These are phyloP conservation scores for Cantharis flavilabris DNA, from an alignment of 2,888 invertebrate genomes.

Conservation along the genomic window DNA sequence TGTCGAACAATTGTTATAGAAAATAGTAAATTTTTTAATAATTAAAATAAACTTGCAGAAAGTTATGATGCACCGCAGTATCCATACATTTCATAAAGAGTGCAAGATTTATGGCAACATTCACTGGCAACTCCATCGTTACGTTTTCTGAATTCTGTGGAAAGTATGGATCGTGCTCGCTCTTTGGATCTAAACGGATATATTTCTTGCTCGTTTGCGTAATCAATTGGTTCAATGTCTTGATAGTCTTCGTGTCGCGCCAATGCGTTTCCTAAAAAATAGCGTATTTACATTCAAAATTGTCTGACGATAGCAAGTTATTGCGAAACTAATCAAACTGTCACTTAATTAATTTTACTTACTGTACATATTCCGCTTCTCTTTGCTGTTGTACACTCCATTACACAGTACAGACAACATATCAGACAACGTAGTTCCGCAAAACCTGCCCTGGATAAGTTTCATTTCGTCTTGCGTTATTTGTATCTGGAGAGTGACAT, in stretches of 20 bases:
- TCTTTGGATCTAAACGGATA: constrained; percentile 17
- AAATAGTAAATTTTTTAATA: not conserved
- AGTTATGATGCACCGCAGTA: constrained; percentile 11
- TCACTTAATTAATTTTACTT: constrained; percentile 6
- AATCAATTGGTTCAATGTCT: constrained; percentile 5
- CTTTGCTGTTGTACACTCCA: constrained; percentile 17
- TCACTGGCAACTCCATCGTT: constrained; percentile 9
- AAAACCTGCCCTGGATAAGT: constrained; percentile 13
- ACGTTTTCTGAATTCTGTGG: constrained; percentile 16
- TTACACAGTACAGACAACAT: constrained; percentile 18
- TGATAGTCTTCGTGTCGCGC: constrained; percentile 15
- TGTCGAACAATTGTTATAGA: not conserved
- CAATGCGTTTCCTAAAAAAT: constrained; percentile 15
- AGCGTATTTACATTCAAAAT: not conserved
- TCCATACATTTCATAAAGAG: constrained; percentile 18
- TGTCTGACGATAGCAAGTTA: no score
- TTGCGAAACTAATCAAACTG: no score
- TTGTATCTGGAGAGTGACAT: constrained; percentile 1
- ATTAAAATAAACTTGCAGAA: not conserved
- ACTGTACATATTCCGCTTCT: constrained; percentile 11
- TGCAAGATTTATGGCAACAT: constrained; percentile 26
- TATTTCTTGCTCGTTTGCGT: constrained; percentile 4
- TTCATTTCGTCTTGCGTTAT: constrained; percentile 18
- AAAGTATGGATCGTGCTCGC: constrained; percentile 13
- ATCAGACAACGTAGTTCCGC: constrained; percentile 16